Evolutionary conservation across 2,113 vertebrate genomes (phyloP).

Genomic region (Aythya baeri): DNA sequence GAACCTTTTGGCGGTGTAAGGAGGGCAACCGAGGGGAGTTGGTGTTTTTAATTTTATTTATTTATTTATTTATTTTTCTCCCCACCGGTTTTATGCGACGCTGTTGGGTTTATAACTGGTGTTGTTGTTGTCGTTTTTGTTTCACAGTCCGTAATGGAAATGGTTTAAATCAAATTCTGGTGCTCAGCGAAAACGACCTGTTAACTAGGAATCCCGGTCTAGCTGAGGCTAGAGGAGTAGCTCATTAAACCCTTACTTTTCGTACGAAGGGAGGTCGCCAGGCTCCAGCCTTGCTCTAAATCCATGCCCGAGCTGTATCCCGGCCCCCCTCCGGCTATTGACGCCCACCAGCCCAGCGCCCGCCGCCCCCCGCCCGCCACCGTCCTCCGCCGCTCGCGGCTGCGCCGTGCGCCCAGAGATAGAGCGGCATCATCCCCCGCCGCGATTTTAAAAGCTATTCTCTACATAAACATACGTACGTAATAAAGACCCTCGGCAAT

Average conservation of each 20-base stretch:
- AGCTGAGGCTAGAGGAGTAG: rapidly evolving
- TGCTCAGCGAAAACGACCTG: rapidly evolving
- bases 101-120: background rate
- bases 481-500: background rate
- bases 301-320: rapidly evolving
- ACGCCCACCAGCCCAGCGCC: background rate
- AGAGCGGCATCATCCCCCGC: rapidly evolving
- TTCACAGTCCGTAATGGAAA: background rate
- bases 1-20: background rate
- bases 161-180: background rate
- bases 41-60: too few relatives aligned
- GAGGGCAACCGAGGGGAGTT: rapidly evolving
- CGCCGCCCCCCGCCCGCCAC: background rate
- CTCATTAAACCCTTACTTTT: background rate
- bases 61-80: background rate
- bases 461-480: background rate
- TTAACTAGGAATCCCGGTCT: background rate
- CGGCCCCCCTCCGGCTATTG: background rate
- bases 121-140: background rate
- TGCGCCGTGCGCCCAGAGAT: background rate
- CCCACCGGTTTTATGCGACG: rapidly evolving
- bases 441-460: background rate
- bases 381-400: background rate
- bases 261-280: background rate
- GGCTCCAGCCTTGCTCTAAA: background rate